A percentile compares a stretch with the other conserved stretches of the same genome.
These are phyloP conservation scores for Venturia canescens DNA, from an alignment of 1,140 invertebrate genomes.

Conservation along the genomic window DNA sequence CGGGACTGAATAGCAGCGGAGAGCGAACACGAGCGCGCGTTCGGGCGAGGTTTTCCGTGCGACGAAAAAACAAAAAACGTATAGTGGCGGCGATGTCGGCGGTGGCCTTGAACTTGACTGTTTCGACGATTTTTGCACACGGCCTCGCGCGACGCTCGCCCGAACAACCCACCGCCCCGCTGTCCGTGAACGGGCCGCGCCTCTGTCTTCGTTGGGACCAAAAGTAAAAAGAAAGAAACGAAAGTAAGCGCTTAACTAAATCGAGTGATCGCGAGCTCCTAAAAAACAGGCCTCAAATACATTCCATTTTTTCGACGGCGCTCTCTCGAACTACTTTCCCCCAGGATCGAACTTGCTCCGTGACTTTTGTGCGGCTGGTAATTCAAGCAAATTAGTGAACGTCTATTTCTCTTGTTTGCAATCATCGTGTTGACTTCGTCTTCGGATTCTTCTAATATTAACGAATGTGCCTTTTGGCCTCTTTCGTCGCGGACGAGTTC, in stretches of 20 bases:
- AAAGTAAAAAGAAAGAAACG: not conserved
- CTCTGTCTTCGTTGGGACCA: not conserved
- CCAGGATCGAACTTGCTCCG: too few relatives aligned
- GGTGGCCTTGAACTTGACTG: conserved; percentile 71
- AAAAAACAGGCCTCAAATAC: conserved; percentile 40
- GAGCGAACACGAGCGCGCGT: not conserved
- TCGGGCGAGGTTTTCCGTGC: not conserved
- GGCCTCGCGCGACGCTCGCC: conserved; percentile 53
- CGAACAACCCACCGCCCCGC: conserved; percentile 61
- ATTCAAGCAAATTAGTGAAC: too few relatives aligned
- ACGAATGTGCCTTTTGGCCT: too few relatives aligned
- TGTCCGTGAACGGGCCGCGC: conserved; percentile 38
- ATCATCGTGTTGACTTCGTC: too few relatives aligned
- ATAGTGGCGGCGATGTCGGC: conserved; percentile 4
- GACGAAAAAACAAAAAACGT: not conserved
- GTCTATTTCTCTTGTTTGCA: too few relatives aligned
- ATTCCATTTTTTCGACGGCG: not conserved
- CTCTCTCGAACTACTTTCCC: too few relatives aligned
- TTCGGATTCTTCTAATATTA: too few relatives aligned
- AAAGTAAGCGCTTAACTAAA: not conserved
- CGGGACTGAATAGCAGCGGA: conserved; percentile 6
- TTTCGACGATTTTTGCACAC: conserved; percentile 62
- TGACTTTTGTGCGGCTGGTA: too few relatives aligned
- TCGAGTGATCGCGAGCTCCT: too few relatives aligned
- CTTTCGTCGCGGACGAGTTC: too few relatives aligned